Evolutionary conservation across 1,140 invertebrate species (phyloP).

Genomic region (Zeugodacus cucurbitae): DNA sequence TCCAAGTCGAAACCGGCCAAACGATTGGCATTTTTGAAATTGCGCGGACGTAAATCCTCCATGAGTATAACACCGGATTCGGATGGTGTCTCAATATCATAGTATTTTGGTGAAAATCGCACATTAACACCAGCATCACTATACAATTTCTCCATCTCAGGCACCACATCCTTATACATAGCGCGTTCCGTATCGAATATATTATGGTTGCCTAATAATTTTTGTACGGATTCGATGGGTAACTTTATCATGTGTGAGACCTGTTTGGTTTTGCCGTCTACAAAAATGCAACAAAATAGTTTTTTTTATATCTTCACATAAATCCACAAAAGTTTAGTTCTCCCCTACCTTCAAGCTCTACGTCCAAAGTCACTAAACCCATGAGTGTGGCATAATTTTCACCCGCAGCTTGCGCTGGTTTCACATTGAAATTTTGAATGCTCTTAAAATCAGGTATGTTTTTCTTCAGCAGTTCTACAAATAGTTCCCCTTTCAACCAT

Average conservation of each 20-base stretch:
- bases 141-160: constrained; percentile 59
- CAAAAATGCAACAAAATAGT: not conserved
- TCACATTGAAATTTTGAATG: not conserved
- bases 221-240: constrained; percentile 50
- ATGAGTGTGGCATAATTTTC: not conserved
- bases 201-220: constrained; percentile 49
- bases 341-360: not conserved
- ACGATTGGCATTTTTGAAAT: constrained; percentile 70
- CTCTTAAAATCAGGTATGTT: not conserved
- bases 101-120: constrained; percentile 56
- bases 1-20: constrained; percentile 68
- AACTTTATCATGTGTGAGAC: constrained; percentile 54
- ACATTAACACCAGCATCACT: constrained; percentile 51
- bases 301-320: no score
- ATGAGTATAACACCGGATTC: constrained; percentile 62
- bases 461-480: not conserved
- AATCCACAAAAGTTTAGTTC: not conserved
- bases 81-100: constrained; percentile 51
- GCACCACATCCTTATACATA: constrained; percentile 57
- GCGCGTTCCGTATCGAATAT: constrained; percentile 58
- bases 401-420: not conserved
- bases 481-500: not conserved
- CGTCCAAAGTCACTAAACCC: not conserved
- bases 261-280: not conserved
- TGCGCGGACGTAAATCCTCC: constrained; percentile 68